Evolutionary conservation across 2,113 vertebrate species (phyloP).

Genomic region (Silurus glanis): DNA sequence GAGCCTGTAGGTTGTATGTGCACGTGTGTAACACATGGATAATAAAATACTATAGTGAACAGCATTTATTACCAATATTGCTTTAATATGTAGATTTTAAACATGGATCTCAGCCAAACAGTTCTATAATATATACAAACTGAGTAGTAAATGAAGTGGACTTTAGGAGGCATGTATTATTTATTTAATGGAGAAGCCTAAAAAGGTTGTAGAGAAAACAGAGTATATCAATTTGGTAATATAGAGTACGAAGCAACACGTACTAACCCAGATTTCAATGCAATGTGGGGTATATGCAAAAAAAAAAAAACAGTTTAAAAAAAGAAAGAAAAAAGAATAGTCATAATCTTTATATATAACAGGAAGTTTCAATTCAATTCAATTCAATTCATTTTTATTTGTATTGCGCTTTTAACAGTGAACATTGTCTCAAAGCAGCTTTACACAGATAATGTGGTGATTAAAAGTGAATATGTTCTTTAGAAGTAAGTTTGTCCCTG

Average conservation of each 20-base stretch:
- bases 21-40: slow-evolving; percentile 50
- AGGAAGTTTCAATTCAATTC: too few relatives aligned
- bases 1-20: background rate
- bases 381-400: too few relatives aligned
- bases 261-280: background rate
- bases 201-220: background rate
- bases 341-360: too few relatives aligned
- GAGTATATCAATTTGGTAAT: background rate
- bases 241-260: background rate
- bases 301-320: too few relatives aligned
- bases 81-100: background rate
- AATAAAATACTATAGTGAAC: slow-evolving; percentile 18
- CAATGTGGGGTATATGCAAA: background rate
- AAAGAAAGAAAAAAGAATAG: too few relatives aligned
- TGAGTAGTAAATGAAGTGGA: background rate
- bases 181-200: background rate
- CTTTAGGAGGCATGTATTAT: background rate
- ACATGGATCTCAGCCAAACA: background rate
- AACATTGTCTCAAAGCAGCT: too few relatives aligned
- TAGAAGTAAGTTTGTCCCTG: too few relatives aligned
- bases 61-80: slow-evolving; percentile 6
- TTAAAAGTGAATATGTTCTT: too few relatives aligned
- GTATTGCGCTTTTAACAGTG: too few relatives aligned
- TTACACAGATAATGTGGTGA: too few relatives aligned
- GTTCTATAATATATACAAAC: background rate